phyloP scores from a whole-genome alignment of 2,797 vertebrate species.

The Myiotriccus ornatus region DNA sequence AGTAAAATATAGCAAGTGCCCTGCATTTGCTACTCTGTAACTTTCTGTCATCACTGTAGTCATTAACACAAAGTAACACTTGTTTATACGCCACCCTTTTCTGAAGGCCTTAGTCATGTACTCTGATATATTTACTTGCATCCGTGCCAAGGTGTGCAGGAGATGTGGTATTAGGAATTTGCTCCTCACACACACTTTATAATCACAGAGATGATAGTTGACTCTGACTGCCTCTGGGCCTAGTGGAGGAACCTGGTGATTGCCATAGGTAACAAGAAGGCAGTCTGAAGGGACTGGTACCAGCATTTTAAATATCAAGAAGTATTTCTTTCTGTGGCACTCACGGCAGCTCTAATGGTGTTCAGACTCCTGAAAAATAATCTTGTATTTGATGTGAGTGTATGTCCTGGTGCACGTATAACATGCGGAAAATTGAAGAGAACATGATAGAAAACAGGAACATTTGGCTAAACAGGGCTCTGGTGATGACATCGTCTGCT shows the following conservation, averaged over 20 bases:
- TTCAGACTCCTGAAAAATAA: neutral
- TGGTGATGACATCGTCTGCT: neutral
- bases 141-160: neutral
- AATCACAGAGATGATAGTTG: neutral
- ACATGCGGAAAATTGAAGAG: neutral
- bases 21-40: neutral
- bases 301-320: neutral
- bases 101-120: neutral
- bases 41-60: slow-evolving; percentile 33
- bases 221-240: neutral
- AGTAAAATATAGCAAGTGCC: slow-evolving; percentile 49
- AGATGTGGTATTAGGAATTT: neutral
- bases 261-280: neutral
- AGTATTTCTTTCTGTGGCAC: neutral
- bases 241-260: neutral
- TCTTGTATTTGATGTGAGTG: neutral
- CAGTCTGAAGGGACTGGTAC: neutral
- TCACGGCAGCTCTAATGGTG: neutral
- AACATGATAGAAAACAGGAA: neutral
- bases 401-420: neutral
- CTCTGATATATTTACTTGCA: neutral
- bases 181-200: neutral
- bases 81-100: neutral
- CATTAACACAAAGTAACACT: slow-evolving; percentile 47
- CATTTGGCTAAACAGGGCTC: neutral